phyloP scores from a whole-genome alignment of 2,888 invertebrate genomes.

The Papilio protenor region DNA sequence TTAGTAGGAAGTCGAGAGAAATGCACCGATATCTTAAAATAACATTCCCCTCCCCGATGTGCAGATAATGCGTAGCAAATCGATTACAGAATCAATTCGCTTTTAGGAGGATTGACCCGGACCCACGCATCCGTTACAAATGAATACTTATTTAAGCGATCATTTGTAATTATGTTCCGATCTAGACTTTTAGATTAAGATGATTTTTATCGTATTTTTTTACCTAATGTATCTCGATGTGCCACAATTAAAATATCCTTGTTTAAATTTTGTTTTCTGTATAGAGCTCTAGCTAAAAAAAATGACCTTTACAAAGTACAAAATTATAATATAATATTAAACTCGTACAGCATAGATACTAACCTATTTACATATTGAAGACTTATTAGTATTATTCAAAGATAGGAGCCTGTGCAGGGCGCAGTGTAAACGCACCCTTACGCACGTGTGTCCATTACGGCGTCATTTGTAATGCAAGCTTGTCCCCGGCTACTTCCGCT shows the following conservation, averaged over 20 bases:
- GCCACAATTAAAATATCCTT: no score
- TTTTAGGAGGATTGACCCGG: slow-evolving; percentile 33
- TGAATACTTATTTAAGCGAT: slow-evolving; percentile 10
- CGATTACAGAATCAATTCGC: slow-evolving; percentile 12
- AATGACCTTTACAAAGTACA: background rate
- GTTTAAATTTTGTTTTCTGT: no score
- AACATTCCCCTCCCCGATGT: background rate
- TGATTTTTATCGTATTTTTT: background rate
- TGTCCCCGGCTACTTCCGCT: slow-evolving; percentile 73
- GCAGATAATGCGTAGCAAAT: slow-evolving; percentile 9
- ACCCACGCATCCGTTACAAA: slow-evolving; percentile 10
- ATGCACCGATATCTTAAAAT: slow-evolving; percentile 10
- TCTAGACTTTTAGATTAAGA: background rate
- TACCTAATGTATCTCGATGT: background rate
- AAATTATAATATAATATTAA: background rate
- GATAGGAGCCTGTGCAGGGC: background rate
- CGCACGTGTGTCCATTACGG: slow-evolving; percentile 77
- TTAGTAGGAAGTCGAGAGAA: slow-evolving; percentile 14
- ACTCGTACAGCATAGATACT: background rate
- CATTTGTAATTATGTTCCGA: background rate
- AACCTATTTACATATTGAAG: slow-evolving; percentile 11
- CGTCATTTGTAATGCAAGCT: slow-evolving; percentile 80
- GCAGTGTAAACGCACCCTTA: slow-evolving; percentile 44
- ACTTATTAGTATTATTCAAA: background rate
- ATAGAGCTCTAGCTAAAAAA: background rate